Base-by-base conservation (phyloP, 2,797 vertebrate genomes). In the Typhlichthys subterraneus region DNA sequence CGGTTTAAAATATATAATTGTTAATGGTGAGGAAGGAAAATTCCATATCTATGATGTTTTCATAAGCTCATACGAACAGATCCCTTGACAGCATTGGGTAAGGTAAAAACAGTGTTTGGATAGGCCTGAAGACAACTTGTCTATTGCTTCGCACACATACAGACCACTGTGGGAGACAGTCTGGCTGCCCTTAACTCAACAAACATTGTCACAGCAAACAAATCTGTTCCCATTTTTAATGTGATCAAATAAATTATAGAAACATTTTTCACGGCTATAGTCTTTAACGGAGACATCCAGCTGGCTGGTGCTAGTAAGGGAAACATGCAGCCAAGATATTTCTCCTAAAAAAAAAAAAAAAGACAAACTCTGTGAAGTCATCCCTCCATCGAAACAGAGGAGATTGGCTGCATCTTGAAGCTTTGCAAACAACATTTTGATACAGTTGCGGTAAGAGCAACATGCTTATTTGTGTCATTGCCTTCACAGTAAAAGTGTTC, bases 131-230 rank as follows among this genome's bases (percentile, higher is more conserved):
- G 77, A 84, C 72, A 80, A 76, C 83, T 86, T 67, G 82, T 85
- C 72, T 87, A 74, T 73, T 80, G 77, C 79, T 84, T 84, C 75
- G 65, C 62, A 84, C 80, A 86, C 73, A 87, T 79, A 80, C 86
- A 70, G 73, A 80, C 81, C 80, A 85, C 76, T 76, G 85, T 67
- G 73, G 79, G 83, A 88, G 87, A 87, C 85, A 80, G 83, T 65
- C 85, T 88, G 85, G 87, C 85, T 87, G 81, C 80, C 79, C 84
- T 74, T 38, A 81, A 87, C 87, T 88, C 82, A 72, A 87, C 88
- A 90, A 90, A 90, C 85, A 90, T 88, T 88, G 88, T 89, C 83
- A 86, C 87, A 89, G 83, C 87, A 89, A 91, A 90, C 87, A 89
- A 88, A 87, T 89, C 83, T 83, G 80, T 65, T 85, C 81, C 84